phyloP scores from a whole-genome alignment of 2,888 invertebrate genomes.

The Litoditis marina region DNA sequence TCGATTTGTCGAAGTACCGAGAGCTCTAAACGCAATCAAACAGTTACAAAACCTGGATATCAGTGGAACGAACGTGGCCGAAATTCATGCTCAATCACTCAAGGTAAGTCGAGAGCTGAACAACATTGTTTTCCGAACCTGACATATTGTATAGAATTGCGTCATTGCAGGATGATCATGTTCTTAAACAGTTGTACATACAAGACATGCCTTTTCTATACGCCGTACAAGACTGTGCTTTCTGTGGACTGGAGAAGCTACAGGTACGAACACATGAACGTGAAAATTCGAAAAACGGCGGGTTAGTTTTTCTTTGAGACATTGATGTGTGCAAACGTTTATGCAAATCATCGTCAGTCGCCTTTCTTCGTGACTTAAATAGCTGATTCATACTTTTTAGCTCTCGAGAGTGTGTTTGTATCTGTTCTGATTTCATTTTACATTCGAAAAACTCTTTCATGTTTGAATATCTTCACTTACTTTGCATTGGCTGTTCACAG shows the following conservation, averaged over 20 bases:
- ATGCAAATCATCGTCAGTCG: too few relatives aligned
- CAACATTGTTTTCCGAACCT: neutral
- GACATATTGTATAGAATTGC: neutral
- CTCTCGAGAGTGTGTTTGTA: too few relatives aligned
- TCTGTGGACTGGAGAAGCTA: slow-evolving; percentile 33
- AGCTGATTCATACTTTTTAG: too few relatives aligned
- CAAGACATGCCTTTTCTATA: slow-evolving; percentile 30
- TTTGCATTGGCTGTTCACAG: too few relatives aligned
- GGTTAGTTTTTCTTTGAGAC: too few relatives aligned
- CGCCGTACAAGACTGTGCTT: slow-evolving; percentile 33
- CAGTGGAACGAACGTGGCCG: slow-evolving; percentile 36
- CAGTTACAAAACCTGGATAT: slow-evolving; percentile 37
- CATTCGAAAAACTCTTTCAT: too few relatives aligned
- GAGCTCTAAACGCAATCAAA: slow-evolving; percentile 29
- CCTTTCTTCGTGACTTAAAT: too few relatives aligned
- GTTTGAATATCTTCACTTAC: too few relatives aligned
- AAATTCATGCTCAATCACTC: slow-evolving; percentile 29
- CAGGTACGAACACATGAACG: slow-evolving; percentile 18
- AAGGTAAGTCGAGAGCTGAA: slow-evolving; percentile 6
- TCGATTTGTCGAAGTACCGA: slow-evolving; percentile 35
- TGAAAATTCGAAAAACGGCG: too few relatives aligned
- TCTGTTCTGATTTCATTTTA: too few relatives aligned
- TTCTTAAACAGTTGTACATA: slow-evolving; percentile 21
- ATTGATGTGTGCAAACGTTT: too few relatives aligned
- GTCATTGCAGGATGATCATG: slow-evolving; percentile 14